Conservation (phyloP, 2,797 vertebrate species). For the Neostethus bicornis region DNA sequence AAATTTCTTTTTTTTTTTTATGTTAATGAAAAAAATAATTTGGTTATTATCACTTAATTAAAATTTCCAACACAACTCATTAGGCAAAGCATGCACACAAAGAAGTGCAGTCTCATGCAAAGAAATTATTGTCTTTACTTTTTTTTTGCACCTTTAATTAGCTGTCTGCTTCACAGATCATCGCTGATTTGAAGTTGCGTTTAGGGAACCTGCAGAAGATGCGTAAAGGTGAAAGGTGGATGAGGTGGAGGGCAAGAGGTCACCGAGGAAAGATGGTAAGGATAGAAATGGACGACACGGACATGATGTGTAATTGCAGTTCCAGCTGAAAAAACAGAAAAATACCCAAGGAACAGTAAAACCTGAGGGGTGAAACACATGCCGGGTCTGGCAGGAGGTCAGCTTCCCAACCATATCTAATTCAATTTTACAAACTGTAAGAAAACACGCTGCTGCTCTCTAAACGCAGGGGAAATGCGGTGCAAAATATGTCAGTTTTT, state of each 20-base stretch:
- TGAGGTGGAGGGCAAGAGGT: not conserved
- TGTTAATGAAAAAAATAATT: too few species aligned
- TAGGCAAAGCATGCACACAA: too few species aligned
- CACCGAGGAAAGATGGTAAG: slow-evolving; percentile 59
- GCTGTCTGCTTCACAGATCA: slow-evolving; percentile 55
- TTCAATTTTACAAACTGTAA: slow-evolving; percentile 87
- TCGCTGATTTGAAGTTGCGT: slow-evolving; percentile 63
- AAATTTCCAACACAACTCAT: too few species aligned
- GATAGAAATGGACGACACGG: slow-evolving; percentile 71
- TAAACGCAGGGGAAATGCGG: slow-evolving; percentile 33
- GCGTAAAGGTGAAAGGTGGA: slow-evolving; percentile 5
- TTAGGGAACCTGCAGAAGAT: slow-evolving; percentile 10
- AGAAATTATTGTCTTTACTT: too few species aligned
- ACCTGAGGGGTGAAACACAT: slow-evolving; percentile 81
- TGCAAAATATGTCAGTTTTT: slow-evolving; percentile 42
- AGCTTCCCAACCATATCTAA: slow-evolving; percentile 84
- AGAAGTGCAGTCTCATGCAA: too few species aligned
- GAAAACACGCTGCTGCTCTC: slow-evolving; percentile 77
- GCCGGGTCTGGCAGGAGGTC: slow-evolving; percentile 78
- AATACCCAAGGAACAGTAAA: slow-evolving; percentile 80
- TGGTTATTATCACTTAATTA: too few species aligned
- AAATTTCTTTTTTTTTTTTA: too few species aligned
- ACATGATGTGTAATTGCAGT: slow-evolving; percentile 75
- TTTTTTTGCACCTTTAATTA: too few species aligned
- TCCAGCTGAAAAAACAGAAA: slow-evolving; percentile 88